phyloP scores from a whole-genome alignment of 2,113 vertebrate species.

The Caloenas nicobarica region DNA sequence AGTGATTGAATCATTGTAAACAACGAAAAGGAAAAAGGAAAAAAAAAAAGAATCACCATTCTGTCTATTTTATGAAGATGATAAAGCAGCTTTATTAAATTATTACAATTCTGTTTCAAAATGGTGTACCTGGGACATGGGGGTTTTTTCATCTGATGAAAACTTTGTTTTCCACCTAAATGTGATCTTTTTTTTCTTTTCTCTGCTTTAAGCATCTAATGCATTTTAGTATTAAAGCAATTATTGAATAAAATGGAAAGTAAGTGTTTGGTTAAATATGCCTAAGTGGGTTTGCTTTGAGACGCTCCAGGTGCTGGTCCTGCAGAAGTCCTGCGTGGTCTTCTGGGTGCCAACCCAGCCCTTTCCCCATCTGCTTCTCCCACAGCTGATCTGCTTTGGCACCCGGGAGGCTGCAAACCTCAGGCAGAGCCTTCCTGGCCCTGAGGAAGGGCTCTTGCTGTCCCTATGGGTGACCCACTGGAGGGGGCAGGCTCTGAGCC shows the following conservation, averaged over 20 bases:
- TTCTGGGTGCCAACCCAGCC: neutral
- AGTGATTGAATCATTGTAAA: slow-evolving; percentile 83
- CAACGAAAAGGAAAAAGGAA: slow-evolving; percentile 18
- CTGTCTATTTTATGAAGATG: slow-evolving; percentile 84
- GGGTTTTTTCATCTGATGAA: slow-evolving; percentile 72
- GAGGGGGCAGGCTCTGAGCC: neutral
- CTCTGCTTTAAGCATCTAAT: slow-evolving; percentile 79
- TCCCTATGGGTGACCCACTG: fast-evolving
- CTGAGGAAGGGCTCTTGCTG: neutral
- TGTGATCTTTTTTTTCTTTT: slow-evolving; percentile 74
- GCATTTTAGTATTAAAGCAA: slow-evolving; percentile 85
- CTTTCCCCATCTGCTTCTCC: fast-evolving
- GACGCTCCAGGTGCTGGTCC: neutral
- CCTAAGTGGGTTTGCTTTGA: slow-evolving; percentile 59
- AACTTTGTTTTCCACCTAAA: slow-evolving; percentile 78
- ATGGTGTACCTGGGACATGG: slow-evolving; percentile 76
- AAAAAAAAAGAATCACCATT: slow-evolving; percentile 72
- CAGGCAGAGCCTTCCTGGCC: neutral
- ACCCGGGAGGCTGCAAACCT: neutral
- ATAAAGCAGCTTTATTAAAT: slow-evolving; percentile 86
- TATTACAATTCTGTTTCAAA: slow-evolving; percentile 81
- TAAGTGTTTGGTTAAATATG: slow-evolving; percentile 68
- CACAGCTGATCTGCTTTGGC: fast-evolving
- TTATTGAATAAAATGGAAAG: slow-evolving; percentile 78
- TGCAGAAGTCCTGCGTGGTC: neutral